Conservation (phyloP, 2,113 vertebrate genomes). For the Phalacrocorax aristotelis region DNA sequence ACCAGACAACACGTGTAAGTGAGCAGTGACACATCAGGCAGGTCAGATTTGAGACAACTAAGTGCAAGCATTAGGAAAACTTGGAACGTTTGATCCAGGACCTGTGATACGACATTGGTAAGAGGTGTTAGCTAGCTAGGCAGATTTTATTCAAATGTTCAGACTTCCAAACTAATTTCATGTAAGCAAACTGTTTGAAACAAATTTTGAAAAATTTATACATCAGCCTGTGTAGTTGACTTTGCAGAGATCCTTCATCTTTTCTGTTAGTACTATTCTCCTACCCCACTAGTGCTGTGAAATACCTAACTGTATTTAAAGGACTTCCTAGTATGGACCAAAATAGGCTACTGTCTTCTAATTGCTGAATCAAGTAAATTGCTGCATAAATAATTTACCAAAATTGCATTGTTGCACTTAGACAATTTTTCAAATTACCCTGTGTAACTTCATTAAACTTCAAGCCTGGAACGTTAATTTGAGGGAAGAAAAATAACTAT, state of each 20-base stretch:
- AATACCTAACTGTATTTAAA: conserved; percentile 25
- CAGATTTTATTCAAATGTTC: background rate
- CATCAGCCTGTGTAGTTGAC: background rate
- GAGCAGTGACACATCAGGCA: background rate
- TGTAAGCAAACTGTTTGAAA: background rate
- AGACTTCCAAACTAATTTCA: background rate
- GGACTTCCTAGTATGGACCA: conserved; percentile 9
- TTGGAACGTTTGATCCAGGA: background rate
- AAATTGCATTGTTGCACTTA: conserved; percentile 17
- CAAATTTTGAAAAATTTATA: background rate
- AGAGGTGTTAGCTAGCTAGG: background rate
- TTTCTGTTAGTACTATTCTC: background rate
- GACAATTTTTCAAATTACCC: conserved; percentile 50
- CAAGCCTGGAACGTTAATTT: conserved; percentile 50
- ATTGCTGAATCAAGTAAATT: conserved; percentile 57
- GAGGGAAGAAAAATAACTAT: background rate
- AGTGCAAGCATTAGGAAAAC: background rate
- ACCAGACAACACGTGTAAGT: background rate
- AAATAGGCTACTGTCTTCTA: conserved; percentile 19
- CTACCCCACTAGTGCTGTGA: background rate
- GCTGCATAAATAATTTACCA: conserved; percentile 56
- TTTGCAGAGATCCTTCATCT: background rate
- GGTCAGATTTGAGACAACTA: background rate
- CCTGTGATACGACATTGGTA: background rate
- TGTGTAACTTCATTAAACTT: conserved; percentile 60